Evolutionary conservation across 2,797 vertebrate species (phyloP).

Genomic region (Characodon lateralis): DNA sequence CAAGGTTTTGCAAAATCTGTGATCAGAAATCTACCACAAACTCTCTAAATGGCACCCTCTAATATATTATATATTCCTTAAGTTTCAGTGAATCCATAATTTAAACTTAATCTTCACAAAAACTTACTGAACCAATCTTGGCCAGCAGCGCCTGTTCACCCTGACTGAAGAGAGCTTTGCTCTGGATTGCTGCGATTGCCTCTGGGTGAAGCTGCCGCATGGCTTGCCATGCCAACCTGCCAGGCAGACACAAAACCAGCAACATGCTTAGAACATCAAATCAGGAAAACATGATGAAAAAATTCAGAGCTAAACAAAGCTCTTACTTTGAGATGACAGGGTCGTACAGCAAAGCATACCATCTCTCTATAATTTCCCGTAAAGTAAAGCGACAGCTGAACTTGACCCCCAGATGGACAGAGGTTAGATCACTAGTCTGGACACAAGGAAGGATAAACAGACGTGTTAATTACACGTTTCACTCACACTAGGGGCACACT

Average conservation of each 20-base stretch:
- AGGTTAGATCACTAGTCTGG: constrained; percentile 93
- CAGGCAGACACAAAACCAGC: constrained; percentile 4
- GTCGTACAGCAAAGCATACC: constrained; percentile 95
- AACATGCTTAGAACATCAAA: background rate
- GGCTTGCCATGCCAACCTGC: constrained; percentile 91
- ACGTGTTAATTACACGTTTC: background rate
- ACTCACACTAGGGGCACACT: background rate
- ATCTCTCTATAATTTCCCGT: constrained; percentile 94
- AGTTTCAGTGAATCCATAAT: background rate
- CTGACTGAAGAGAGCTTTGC: constrained; percentile 95
- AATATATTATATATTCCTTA: background rate
- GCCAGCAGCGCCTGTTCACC: constrained; percentile 89
- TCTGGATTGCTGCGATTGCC: constrained; percentile 94
- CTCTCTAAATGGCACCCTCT: background rate
- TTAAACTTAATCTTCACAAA: background rate
- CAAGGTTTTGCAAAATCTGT: background rate
- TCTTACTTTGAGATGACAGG: constrained; percentile 97
- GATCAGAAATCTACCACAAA: background rate
- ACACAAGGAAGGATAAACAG: constrained; percentile 18
- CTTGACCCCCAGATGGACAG: constrained; percentile 94
- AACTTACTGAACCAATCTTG: constrained; percentile 90
- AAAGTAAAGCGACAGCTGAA: constrained; percentile 97
- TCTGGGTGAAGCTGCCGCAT: constrained; percentile 97
- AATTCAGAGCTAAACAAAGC: background rate
- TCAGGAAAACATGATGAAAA: background rate